Evolutionary conservation across 2,797 vertebrate genomes (phyloP).

Genomic region (Poecile montanus): DNA sequence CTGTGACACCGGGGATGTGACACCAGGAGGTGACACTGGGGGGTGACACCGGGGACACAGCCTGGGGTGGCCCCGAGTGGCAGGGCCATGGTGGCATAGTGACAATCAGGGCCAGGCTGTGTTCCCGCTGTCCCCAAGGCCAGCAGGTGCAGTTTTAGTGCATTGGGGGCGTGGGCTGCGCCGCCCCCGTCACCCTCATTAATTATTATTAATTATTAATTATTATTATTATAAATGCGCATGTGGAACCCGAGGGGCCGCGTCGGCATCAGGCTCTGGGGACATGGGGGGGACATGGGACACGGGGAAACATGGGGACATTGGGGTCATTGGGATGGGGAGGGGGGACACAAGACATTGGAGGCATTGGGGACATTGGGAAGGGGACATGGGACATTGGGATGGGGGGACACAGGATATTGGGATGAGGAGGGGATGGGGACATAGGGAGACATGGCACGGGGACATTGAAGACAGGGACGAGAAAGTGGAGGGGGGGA

Average conservation of each 20-base stretch:
- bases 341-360: no score
- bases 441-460: no score
- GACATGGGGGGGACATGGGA: background rate
- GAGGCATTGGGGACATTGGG: no score
- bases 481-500: background rate
- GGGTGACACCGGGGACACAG: background rate
- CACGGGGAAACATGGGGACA: no score
- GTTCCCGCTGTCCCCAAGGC: background rate
- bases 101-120: background rate
- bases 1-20: background rate
- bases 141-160: background rate
- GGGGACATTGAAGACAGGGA: no score
- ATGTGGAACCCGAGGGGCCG: background rate
- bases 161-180: background rate
- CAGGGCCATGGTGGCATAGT: background rate
- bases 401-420: no score
- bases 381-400: no score
- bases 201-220: background rate
- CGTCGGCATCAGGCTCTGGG: background rate
- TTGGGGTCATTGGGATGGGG: no score
- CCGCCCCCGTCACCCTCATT: background rate
- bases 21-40: no score
- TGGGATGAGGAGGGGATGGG: no score
- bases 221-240: background rate
- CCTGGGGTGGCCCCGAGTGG: no score